These are phyloP conservation scores for Gymnocheta viridis DNA, from an alignment of 2,888 invertebrate genomes.

Conservation along the genomic window DNA sequence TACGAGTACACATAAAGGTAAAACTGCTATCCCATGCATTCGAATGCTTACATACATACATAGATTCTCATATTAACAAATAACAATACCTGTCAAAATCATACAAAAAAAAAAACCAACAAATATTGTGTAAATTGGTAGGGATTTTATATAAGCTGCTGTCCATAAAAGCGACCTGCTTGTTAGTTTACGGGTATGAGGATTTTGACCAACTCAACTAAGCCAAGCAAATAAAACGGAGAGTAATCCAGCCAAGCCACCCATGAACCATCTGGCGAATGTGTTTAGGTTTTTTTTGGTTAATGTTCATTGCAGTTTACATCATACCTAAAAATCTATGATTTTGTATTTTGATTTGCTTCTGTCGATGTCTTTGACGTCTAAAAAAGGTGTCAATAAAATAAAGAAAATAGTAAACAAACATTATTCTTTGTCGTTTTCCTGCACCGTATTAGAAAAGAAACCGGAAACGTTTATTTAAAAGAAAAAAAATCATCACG, in stretches of 20 bases:
- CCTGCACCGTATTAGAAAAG: slow-evolving; percentile 17
- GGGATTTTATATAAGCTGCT: slow-evolving; percentile 11
- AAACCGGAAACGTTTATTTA: slow-evolving; percentile 60
- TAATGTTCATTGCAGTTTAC: slow-evolving; percentile 38
- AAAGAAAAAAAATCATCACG: slow-evolving; percentile 17
- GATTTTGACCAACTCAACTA: not conserved
- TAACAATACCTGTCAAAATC: slow-evolving; percentile 69
- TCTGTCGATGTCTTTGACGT: slow-evolving; percentile 35
- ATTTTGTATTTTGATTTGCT: slow-evolving; percentile 18
- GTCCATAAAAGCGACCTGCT: not conserved
- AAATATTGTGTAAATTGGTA: slow-evolving; percentile 49
- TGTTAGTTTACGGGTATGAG: not conserved
- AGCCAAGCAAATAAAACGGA: slow-evolving; percentile 21
- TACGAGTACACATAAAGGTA: not conserved
- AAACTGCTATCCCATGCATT: not conserved
- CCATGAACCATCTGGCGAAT: not conserved
- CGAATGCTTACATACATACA: not conserved
- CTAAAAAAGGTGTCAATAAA: slow-evolving; percentile 61
- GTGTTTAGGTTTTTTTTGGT: slow-evolving; percentile 41
- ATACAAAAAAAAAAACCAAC: slow-evolving; percentile 13
- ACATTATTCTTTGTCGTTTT: slow-evolving; percentile 26
- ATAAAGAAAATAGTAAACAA: slow-evolving; percentile 53
- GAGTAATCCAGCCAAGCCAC: slow-evolving; percentile 12
- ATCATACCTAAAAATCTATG: not conserved
- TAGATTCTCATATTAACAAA: slow-evolving; percentile 53